Evolutionary conservation across 2,888 invertebrate species (phyloP), one percentile per base, ranked within the genome.

Genomic region (Rhorus exstirpatorius): DNA sequence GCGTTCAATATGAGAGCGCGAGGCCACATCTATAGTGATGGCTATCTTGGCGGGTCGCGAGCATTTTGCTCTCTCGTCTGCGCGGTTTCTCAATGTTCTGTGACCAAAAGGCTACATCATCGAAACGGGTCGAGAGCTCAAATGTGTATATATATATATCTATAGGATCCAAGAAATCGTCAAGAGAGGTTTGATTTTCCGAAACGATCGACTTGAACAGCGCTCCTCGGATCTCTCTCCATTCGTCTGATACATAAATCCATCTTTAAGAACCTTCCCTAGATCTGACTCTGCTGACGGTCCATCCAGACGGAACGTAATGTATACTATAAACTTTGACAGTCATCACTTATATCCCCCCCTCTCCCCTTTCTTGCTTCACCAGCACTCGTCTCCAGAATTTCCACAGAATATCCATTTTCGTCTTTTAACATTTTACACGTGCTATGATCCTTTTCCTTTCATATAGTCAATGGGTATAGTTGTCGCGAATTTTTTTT

Each of bases 161-260:
- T 38, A 24, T 19, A 12, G 17, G 17, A 44, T 41, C 61, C 41
- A 81, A 76, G 35, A 46, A 68, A 68, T 78, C 68, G 78, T 58
- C 44, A 65, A 68, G 58, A 53, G 55, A 60, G 46, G 17, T 68
- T 61, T 61, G 68, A 79, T 83, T 83, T 83, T 83, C 79, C 81
- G 65, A 81, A 81, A 67, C 81, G 75, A 79, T 74, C 68, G 67
- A 74, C 46, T 41, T 55, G 60, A 77, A 61, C 67, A 21, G 46
- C 67, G 55, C 17, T 77, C 61, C 35, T 49, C 65, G 67, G 53
- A 44, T 74, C 51, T 51, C 53, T 81, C 75, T 84, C 68, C 83
- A 70, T 81, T 70, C 55, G 38, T 61, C 81, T 78, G 90, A 91
- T 91, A 91, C 91, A 91, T 91, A 91, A 91, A 91, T 91, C 87